These are phyloP conservation scores for Parazoanthus atlanticus DNA, from an alignment of 92 coral and sea anemone genomes.

Conservation along the genomic window DNA sequence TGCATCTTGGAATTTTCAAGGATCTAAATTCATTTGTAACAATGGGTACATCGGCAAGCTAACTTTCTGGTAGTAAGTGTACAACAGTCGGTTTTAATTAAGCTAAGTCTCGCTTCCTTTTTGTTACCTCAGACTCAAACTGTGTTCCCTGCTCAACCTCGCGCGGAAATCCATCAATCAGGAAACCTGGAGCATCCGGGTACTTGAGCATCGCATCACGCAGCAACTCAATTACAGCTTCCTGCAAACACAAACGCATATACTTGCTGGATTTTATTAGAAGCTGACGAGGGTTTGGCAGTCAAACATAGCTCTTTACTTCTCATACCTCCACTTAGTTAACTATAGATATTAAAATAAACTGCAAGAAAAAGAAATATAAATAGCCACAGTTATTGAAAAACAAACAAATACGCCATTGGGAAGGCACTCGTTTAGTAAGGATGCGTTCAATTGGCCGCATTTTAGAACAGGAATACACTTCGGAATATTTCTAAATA, in stretches of 20 bases:
- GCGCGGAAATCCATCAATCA: slow-evolving; percentile 87
- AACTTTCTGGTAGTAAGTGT: neutral
- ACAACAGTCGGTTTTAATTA: too few relatives aligned
- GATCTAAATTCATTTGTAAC: too few relatives aligned
- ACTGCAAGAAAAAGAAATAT: too few relatives aligned
- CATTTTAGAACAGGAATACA: too few relatives aligned
- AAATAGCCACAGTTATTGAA: too few relatives aligned
- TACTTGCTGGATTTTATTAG: neutral
- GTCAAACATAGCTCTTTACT: neutral
- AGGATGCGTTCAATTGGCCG: too few relatives aligned
- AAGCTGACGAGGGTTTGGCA: neutral
- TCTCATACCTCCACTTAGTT: too few relatives aligned
- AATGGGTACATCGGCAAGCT: neutral
- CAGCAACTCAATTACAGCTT: slow-evolving; percentile 68
- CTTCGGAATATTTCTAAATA: too few relatives aligned
- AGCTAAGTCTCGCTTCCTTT: too few relatives aligned
- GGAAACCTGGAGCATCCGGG: slow-evolving; percentile 85
- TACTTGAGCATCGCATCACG: slow-evolving; percentile 77
- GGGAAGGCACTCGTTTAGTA: too few relatives aligned
- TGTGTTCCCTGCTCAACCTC: slow-evolving; percentile 71
- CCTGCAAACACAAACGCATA: slow-evolving; percentile 47
- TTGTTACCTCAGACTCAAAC: slow-evolving; percentile 76
- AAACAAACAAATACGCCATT: too few relatives aligned
- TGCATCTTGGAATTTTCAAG: neutral
- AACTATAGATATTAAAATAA: too few relatives aligned